Conservation (phyloP, 2,113 vertebrate genomes). For the Anguilla japonica region DNA sequence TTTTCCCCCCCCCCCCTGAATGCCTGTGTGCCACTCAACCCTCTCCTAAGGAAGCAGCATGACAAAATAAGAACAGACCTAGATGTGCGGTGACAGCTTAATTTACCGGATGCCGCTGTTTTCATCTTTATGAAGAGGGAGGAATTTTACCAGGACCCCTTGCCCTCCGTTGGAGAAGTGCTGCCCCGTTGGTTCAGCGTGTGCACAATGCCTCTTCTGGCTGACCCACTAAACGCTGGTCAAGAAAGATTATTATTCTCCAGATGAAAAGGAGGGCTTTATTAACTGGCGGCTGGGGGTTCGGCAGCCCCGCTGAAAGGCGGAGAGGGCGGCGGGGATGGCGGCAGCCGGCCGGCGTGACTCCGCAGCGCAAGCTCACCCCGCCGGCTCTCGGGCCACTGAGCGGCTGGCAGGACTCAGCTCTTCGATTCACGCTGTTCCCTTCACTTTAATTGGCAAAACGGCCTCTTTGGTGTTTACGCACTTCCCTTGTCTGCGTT, state of each 20-base stretch:
- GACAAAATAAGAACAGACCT: constrained; percentile 93
- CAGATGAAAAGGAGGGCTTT: constrained; percentile 70
- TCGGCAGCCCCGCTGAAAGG: constrained; percentile 59
- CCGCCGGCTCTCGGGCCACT: constrained; percentile 50
- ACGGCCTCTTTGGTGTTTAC: background rate
- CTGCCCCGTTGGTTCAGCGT: constrained; percentile 56
- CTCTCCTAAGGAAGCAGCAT: constrained; percentile 72
- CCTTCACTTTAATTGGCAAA: background rate
- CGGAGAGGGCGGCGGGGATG: constrained; percentile 33
- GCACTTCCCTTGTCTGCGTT: background rate
- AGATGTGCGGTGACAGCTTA: constrained; percentile 94
- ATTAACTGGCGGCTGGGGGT: constrained; percentile 70
- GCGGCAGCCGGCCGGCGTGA: constrained; percentile 58
- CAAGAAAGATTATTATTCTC: constrained; percentile 70
- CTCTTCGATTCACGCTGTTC: constrained; percentile 48
- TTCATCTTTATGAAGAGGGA: constrained; percentile 58
- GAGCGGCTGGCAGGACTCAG: constrained; percentile 54
- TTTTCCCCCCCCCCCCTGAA: constrained; percentile 70
- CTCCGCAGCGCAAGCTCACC: constrained; percentile 62
- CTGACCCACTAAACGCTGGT: constrained; percentile 77
- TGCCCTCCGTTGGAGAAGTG: constrained; percentile 67
- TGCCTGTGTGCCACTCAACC: constrained; percentile 83
- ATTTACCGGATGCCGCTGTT: constrained; percentile 82
- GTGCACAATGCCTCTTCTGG: constrained; percentile 66
- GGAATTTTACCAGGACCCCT: constrained; percentile 50